Conservation (phyloP, 2,113 vertebrate genomes). For the Tiliqua scincoides region DNA sequence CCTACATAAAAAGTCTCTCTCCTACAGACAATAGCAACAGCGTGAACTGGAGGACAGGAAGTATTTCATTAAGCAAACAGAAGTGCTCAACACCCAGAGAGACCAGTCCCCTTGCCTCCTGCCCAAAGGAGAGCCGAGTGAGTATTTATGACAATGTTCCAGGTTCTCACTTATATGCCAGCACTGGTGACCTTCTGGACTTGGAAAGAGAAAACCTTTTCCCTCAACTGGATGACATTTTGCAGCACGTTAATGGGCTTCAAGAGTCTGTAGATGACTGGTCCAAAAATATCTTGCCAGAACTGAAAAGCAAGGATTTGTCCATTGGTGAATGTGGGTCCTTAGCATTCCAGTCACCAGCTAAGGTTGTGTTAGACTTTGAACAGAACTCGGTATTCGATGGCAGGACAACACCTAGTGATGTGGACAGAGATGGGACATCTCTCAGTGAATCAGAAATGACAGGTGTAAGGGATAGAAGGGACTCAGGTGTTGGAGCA, state of each 20-base stretch:
- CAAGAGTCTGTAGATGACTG: slow-evolving; percentile 92
- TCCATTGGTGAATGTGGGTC: slow-evolving; percentile 54
- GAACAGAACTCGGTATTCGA: slow-evolving; percentile 90
- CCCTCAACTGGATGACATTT: slow-evolving; percentile 91
- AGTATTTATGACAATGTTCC: slow-evolving; percentile 93
- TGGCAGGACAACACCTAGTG: slow-evolving; percentile 84
- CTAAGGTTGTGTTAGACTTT: slow-evolving; percentile 89
- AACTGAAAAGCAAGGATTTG: slow-evolving; percentile 62
- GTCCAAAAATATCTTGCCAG: slow-evolving; percentile 87
- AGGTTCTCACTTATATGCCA: slow-evolving; percentile 92
- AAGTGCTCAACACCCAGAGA: slow-evolving; percentile 74
- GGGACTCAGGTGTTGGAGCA: slow-evolving; percentile 95
- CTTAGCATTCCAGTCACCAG: slow-evolving; percentile 72
- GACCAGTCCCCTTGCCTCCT: slow-evolving; percentile 78
- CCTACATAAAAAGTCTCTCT: slow-evolving; percentile 92
- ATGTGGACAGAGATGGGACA: slow-evolving; percentile 86
- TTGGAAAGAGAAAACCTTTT: slow-evolving; percentile 91
- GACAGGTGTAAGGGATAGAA: slow-evolving; percentile 86
- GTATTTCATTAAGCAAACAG: slow-evolving; percentile 78
- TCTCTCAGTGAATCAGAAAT: slow-evolving; percentile 88
- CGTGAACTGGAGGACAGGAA: slow-evolving; percentile 85
- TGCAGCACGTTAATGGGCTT: slow-evolving; percentile 92
- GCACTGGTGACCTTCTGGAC: slow-evolving; percentile 94
- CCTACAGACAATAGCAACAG: slow-evolving; percentile 74
- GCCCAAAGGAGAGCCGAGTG: slow-evolving; percentile 79